A percentile compares a stretch with the other conserved stretches of the same genome.
Evolutionary conservation across 1,140 invertebrate species (phyloP).

Genomic region (Drosophila melanogaster): Release_6_plus_ISO1_MT NT_033777.3:27302001-27302500

Average conservation of each 20-base stretch:
- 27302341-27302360: too few species aligned
- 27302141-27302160: constrained; percentile 75
- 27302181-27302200: constrained; percentile 6
- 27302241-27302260: too few species aligned
- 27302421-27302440: constrained; percentile 75
- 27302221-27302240: too few species aligned
- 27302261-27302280: too few species aligned
- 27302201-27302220: too few species aligned
- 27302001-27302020: constrained; percentile 35
- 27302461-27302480: constrained; percentile 84
- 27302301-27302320: too few species aligned
- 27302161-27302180: constrained; percentile 61
- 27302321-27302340: too few species aligned
- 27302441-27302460: constrained; percentile 74
- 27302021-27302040: constrained; percentile 27
- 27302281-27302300: neutral
- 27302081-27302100: constrained; percentile 14
- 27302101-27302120: constrained; percentile 55
- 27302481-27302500: constrained; percentile 65
- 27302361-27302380: neutral
- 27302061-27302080: constrained; percentile 9
- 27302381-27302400: constrained; percentile 3
- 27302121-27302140: constrained; percentile 79
- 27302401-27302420: neutral
- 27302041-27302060: constrained; percentile 33